Base-by-base conservation (phyloP, 1,140 invertebrate genomes). In the Drosophila quadrilineata region DNA sequence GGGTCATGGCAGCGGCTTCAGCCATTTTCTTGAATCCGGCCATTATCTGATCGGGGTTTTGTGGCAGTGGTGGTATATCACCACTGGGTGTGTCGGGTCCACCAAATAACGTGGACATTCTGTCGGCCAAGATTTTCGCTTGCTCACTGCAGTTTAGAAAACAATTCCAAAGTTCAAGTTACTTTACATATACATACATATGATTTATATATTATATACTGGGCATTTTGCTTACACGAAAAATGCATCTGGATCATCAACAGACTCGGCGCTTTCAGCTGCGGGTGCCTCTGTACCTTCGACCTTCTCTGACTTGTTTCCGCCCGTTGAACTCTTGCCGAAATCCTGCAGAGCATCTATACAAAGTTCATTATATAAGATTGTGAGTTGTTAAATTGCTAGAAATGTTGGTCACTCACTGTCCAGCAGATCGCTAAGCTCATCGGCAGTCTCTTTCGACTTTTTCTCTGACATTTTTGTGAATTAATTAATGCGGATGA, bases 341-440 rank as follows among this genome's bases (percentile, higher is more conserved):
- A 92, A 92, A 74, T 92, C 91, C 75, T 91, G 77, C 31, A 92
- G 76, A 56, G 91, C 91, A 89, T 88, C 91, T 92, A 26, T 5
- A 56, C 56, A 33, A 4, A 24, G 12, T 57, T 26, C 41, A 54
- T 75, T 71, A 86, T 71, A 53, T 67, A 86, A 70, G 48, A 14
- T 38, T 35, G 56, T 45, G 59, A 46, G 33, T 65, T 16, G 16
- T 28, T 3, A 16, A 16, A n/a, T 19, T 19, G n/a, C n/a, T n/a
- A n/a, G n/a, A n/a, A 22, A 40, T 38, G 14, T 26, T 16, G n/a
- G 26, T 8, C 5, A 74, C 85, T 75, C 53, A 92, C 91, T 91
- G 66, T 91, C 91, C 10, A 92, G 68, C 19, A 92, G 74, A 17
- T 91, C 88, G 48, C 90, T 87, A 6, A 92, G 82, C 62, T 92